phyloP scores from a whole-genome alignment of 2,888 invertebrate species.

The Bellardia bayeri region DNA sequence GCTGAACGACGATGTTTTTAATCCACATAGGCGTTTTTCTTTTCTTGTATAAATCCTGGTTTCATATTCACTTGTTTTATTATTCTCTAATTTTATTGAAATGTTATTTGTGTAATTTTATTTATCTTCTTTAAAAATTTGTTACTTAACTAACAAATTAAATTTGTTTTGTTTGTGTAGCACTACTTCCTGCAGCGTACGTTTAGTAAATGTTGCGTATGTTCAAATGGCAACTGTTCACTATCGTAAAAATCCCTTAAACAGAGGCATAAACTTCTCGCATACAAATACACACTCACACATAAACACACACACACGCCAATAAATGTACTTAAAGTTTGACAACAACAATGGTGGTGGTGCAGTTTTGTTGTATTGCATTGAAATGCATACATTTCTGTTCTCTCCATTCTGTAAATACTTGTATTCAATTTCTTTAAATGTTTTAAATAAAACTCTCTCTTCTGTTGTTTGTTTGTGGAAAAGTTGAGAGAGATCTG shows the following conservation, averaged over 20 bases:
- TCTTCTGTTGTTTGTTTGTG: constrained; percentile 11
- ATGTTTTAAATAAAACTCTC: neutral
- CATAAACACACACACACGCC: neutral
- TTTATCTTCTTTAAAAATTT: constrained; percentile 6
- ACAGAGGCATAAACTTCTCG: constrained; percentile 43
- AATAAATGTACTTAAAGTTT: constrained; percentile 11
- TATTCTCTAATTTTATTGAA: constrained; percentile 22
- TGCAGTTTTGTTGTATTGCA: constrained; percentile 60
- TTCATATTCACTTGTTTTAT: constrained; percentile 57
- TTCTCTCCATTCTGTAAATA: constrained; percentile 33
- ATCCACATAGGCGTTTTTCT: constrained; percentile 32
- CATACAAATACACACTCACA: too few relatives aligned
- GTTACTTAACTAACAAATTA: constrained; percentile 53
- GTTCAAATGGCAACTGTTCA: constrained; percentile 67
- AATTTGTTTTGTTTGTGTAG: constrained; percentile 70
- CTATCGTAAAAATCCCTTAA: constrained; percentile 68
- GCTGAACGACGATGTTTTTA: constrained; percentile 25
- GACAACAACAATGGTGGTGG: constrained; percentile 43
- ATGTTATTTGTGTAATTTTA: constrained; percentile 18
- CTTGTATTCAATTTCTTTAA: constrained; percentile 33
- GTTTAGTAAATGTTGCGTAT: constrained; percentile 82
- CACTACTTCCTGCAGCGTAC: constrained; percentile 82
- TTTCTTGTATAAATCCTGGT: constrained; percentile 27
- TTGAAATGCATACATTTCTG: constrained; percentile 45
- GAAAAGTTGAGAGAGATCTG: constrained; percentile 37